Base-by-base conservation (phyloP, 2,888 invertebrate species). In the Furcula furcula region DNA sequence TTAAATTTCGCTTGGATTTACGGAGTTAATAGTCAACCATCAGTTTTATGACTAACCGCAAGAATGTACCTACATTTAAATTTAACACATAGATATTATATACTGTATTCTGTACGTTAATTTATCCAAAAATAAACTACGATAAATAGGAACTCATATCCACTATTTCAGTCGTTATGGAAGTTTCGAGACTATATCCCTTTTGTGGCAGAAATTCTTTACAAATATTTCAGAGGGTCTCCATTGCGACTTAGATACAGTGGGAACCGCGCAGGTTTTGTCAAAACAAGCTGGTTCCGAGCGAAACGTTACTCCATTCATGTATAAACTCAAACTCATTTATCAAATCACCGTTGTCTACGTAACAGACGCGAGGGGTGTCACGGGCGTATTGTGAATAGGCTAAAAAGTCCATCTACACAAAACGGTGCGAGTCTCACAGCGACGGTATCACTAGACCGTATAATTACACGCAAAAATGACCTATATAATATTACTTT, bases 301-400 rank as follows among this genome's bases (percentile, higher is more conserved):
- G 54, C 49, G 52, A 72, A 69, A 61, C 70, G 71, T 50, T 47
- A 64, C 73, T 70, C 76, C 76, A 78, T 78, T 77, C 69, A 76
- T 55, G 63, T 66, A 68, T 75, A 48, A 78, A 76, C 76, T 76
- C 76, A 73, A 52, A 65, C 70, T 80, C 79, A 80, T 81, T 82
- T 80, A 82, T 80, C 78, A 82, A 81, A 80, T 80, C 76, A 77
- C 76, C 71, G 77, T 75, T 79, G 79, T 78, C 79, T 80, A 77
- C 78, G 77, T 78, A 76, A 79, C 72, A 63, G 70, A 59, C 65
- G 52, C 61, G 68, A 61, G 65, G n/a, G n/a, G n/a, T n/a, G n/a
- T n/a, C n/a, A n/a, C n/a, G n/a, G 67, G 62, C 70, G 71, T 76
- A 76, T 77, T 78, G 76, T 79, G 73, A 78, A 64, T 60, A 68